Base-by-base conservation (phyloP, 2,888 invertebrate genomes). In the Hoplodrina ambigua region DNA sequence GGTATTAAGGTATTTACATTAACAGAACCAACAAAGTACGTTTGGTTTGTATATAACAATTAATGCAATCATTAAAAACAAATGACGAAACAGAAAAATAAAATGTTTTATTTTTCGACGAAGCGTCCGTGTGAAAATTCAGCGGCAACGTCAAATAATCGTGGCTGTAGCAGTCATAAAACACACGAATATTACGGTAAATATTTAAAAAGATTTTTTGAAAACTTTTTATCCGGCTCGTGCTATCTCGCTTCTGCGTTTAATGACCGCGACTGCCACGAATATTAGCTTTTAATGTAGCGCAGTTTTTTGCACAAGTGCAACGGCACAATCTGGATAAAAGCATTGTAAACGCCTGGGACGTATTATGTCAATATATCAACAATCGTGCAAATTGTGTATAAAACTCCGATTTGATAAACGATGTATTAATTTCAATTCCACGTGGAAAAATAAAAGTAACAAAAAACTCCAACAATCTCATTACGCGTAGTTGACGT, bases 1-100 rank as follows among this genome's bases (percentile, higher is more conserved):
- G 30, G 30, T 44, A 44, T 44, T 44, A 41, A 41, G 46, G 46
- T 81, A 76, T 84, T 76, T 83, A 83, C 76, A 76, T 60, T 62
- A 69, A 74, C 60, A 72, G 37, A 63, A 72, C 44, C 57, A 69
- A 66, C 37, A 71, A 75, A 53, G 49, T 72, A 60, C n/a, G 56
- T 78, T 66, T 46, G 58, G n/a, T 44, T 70, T 58, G 20, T n/a
- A 60, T 37, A 46, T 44, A 80, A 69, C 33, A 69, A 66, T n/a
- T n/a, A n/a, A 60, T 62, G 25, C 52, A 55, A 70, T 60, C n/a
- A 66, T 50, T 68, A 30, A 68, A 68, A 49, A 63, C n/a, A 37
- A 68, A 53, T 59, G 30, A 6, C 11, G 17, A 37, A 55, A 54
- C 17, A 74, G 41, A 56, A 56, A 54, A 55, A 49, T 17, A 2